Conservation (phyloP, 2,113 vertebrate genomes). For the Phaethornis superciliosus region DNA sequence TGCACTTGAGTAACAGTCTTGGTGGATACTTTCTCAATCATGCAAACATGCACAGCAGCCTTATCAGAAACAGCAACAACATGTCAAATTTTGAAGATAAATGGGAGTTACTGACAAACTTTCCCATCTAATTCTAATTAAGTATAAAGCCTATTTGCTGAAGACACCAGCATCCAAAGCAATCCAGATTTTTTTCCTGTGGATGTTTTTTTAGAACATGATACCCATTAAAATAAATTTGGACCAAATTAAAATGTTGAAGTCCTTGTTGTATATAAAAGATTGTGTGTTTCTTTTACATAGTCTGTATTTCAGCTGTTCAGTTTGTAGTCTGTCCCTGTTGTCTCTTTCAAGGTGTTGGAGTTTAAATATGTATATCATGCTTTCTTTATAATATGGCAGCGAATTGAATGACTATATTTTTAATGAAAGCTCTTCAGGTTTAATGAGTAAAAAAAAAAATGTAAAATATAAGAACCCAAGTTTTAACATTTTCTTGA, state of each 20-base stretch:
- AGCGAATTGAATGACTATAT: constrained; percentile 38
- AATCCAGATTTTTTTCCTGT: neutral
- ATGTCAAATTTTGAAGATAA: neutral
- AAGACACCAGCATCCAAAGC: neutral
- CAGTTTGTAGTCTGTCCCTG: neutral
- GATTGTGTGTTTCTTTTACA: neutral
- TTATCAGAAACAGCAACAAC: neutral
- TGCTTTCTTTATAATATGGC: constrained; percentile 44
- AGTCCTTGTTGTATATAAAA: neutral
- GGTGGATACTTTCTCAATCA: neutral
- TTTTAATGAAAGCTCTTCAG: constrained; percentile 36
- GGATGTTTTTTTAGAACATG: neutral
- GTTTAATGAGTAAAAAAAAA: constrained; percentile 62
- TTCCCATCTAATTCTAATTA: neutral
- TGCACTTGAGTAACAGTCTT: neutral
- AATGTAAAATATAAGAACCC: constrained; percentile 40
- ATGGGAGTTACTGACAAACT: neutral
- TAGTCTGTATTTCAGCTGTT: neutral
- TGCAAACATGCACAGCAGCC: neutral
- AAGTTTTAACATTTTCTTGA: constrained; percentile 70
- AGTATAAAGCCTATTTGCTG: neutral
- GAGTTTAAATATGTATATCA: constrained; percentile 12
- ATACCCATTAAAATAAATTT: neutral
- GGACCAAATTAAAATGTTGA: neutral
- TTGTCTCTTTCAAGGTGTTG: neutral